Evolutionary conservation across 2,113 vertebrate species (phyloP).

Genomic region (Platycercus adscitus): DNA sequence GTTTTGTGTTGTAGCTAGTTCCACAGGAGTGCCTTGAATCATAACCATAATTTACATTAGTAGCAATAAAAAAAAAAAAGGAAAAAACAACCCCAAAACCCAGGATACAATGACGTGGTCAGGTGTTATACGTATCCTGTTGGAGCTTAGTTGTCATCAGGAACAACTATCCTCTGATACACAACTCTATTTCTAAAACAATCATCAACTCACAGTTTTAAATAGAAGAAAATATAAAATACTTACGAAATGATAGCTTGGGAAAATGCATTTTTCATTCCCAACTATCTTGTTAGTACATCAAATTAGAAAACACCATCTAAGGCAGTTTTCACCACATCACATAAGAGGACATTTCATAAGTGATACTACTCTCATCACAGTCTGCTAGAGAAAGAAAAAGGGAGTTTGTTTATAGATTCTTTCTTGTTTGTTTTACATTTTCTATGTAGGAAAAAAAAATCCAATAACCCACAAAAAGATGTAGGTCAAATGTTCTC

Average conservation of each 20-base stretch:
- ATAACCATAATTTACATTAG: background rate
- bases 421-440: slow-evolving; percentile 71
- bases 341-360: slow-evolving; percentile 51
- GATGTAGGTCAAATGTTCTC: slow-evolving; percentile 64
- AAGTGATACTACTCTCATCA: slow-evolving; percentile 61
- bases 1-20: background rate
- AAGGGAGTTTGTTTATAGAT: slow-evolving; percentile 64
- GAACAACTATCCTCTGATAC: background rate
- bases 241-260: slow-evolving; percentile 19
- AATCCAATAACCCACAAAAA: slow-evolving; percentile 65
- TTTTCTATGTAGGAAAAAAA: slow-evolving; percentile 56
- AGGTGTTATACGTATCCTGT: background rate
- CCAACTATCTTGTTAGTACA: slow-evolving; percentile 65
- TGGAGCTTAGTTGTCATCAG: background rate
- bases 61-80: background rate
- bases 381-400: slow-evolving; percentile 40
- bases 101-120: background rate
- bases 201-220: background rate
- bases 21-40: background rate
- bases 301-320: slow-evolving; percentile 62
- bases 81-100: background rate
- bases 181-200: background rate
- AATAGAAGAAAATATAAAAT: slow-evolving; percentile 43
- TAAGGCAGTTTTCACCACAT: slow-evolving; percentile 49
- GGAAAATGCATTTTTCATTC: slow-evolving; percentile 62